These are phyloP conservation scores for Pantherophis alleghaniensis DNA, from an alignment of 2,797 vertebrate species.

Conservation along the genomic window DNA sequence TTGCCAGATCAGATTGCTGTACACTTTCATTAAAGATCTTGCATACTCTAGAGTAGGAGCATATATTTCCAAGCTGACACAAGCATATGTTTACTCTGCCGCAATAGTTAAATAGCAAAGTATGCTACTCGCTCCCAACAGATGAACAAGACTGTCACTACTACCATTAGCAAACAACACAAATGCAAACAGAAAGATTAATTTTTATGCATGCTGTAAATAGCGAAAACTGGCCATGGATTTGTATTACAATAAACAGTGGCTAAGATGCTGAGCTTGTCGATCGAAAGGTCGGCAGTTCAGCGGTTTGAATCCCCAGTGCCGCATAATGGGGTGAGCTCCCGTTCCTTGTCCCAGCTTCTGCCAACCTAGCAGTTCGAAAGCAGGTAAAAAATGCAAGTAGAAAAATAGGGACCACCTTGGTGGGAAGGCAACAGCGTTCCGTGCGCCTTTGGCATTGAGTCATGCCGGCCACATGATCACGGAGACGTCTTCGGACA, in stretches of 20 bases:
- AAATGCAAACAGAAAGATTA: constrained; percentile 36
- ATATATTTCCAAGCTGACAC: neutral
- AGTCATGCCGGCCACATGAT: too few species aligned
- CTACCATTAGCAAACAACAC: constrained; percentile 4
- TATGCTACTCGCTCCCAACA: constrained; percentile 21
- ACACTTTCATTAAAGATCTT: neutral
- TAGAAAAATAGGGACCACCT: too few species aligned
- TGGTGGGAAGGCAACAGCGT: too few species aligned
- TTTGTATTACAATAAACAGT: constrained; percentile 39
- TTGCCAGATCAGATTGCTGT: neutral
- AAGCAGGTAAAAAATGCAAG: too few species aligned
- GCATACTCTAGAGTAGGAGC: neutral
- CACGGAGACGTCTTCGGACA: too few species aligned
- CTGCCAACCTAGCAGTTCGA: too few species aligned
- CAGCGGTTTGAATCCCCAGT: too few species aligned
- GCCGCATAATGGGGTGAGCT: too few species aligned
- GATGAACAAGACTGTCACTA: constrained; percentile 11
- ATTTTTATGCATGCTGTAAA: constrained; percentile 41
- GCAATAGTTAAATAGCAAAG: neutral
- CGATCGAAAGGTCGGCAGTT: too few species aligned
- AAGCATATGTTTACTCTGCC: neutral
- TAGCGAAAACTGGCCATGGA: constrained; percentile 35
- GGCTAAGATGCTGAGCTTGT: too few species aligned
- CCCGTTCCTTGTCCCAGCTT: too few species aligned
- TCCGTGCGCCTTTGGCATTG: too few species aligned